These are phyloP conservation scores for Papilio dardanus DNA, from an alignment of 1,140 invertebrate genomes.

Conservation along the genomic window DNA sequence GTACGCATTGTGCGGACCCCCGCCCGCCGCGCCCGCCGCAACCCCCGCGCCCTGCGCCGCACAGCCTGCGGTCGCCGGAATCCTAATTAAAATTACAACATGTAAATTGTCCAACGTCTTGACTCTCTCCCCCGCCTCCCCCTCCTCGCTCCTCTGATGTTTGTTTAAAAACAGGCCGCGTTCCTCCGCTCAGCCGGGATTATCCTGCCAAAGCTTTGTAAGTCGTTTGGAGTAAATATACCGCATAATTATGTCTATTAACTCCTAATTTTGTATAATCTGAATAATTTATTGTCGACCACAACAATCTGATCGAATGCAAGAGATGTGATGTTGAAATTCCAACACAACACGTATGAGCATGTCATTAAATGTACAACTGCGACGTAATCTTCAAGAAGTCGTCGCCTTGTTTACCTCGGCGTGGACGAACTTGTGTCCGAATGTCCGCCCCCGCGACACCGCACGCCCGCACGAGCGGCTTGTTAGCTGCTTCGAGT, in stretches of 20 bases:
- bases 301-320: neutral
- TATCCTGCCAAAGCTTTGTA: slow-evolving; percentile 34
- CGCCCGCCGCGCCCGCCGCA: slow-evolving; percentile 20
- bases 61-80: slow-evolving; percentile 56
- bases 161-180: slow-evolving; percentile 54
- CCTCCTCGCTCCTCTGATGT: slow-evolving; percentile 42
- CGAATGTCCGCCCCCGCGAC: neutral
- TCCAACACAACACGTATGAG: neutral
- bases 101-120: slow-evolving; percentile 71
- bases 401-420: slow-evolving; percentile 3
- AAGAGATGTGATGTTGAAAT: neutral
- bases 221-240: neutral
- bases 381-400: neutral
- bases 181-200: slow-evolving; percentile 22
- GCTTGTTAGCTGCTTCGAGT: slow-evolving; percentile 29
- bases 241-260: slow-evolving; percentile 30
- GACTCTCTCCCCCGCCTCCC: slow-evolving; percentile 39
- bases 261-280: neutral
- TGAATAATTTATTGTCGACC: neutral
- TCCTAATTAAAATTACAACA: slow-evolving; percentile 79
- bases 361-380: neutral
- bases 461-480: neutral
- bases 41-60: slow-evolving; percentile 38
- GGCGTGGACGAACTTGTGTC: neutral
- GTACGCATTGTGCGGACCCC: slow-evolving; percentile 55